phyloP scores from a whole-genome alignment of 2,888 invertebrate species.

The Eupeodes latifasciatus region DNA sequence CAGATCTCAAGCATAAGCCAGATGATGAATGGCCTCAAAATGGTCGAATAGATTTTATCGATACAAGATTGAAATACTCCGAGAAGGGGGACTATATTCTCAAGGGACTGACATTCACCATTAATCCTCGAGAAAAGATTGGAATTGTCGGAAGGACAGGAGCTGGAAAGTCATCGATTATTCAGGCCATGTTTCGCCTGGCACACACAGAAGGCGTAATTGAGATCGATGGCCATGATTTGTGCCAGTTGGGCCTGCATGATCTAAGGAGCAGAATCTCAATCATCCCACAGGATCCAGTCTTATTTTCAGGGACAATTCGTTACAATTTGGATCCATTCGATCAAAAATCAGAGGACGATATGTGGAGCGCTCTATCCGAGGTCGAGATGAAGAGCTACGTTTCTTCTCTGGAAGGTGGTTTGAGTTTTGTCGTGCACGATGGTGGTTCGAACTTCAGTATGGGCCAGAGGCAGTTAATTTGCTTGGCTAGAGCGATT shows the following conservation, averaged over 20 bases:
- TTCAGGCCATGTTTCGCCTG: conserved; percentile 92
- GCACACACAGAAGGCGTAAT: conserved; percentile 90
- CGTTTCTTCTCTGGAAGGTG: conserved; percentile 86
- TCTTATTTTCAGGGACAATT: conserved; percentile 92
- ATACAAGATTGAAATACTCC: conserved; percentile 89
- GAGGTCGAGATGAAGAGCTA: conserved; percentile 88
- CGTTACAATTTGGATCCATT: conserved; percentile 93
- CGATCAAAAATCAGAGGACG: conserved; percentile 88
- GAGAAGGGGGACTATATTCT: conserved; percentile 89
- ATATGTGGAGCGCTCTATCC: conserved; percentile 90
- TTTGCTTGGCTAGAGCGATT: conserved; percentile 92
- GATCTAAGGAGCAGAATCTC: conserved; percentile 91
- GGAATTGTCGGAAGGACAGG: conserved; percentile 95
- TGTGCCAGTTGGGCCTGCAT: conserved; percentile 87
- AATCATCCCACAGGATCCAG: conserved; percentile 95
- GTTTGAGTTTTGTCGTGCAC: conserved; percentile 86
- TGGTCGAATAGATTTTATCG: conserved; percentile 88
- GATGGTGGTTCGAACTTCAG: conserved; percentile 92
- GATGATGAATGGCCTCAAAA: conserved; percentile 88
- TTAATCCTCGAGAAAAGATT: conserved; percentile 86
- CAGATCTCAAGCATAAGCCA: conserved; percentile 81
- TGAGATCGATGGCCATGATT: conserved; percentile 89
- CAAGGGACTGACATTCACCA: conserved; percentile 88
- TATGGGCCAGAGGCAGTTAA: conserved; percentile 92
- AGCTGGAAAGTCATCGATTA: conserved; percentile 93